A percentile compares a stretch with the other conserved stretches of the same genome.
Conservation (phyloP, 1,140 invertebrate species). For the Nixonia krombeini region DNA sequence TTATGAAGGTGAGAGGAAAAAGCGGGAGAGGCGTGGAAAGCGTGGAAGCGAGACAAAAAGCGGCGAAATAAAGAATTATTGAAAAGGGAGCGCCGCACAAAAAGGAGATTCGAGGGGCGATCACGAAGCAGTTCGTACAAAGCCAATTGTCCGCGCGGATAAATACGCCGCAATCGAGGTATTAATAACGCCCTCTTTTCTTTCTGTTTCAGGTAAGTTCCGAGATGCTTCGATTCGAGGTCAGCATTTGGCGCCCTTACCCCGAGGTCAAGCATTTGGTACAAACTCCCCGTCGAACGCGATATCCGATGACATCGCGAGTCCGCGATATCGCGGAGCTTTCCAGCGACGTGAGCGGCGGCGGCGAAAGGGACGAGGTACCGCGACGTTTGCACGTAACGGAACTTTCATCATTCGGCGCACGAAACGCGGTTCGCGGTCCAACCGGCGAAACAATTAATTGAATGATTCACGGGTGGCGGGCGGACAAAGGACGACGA, state of each 20-base stretch:
- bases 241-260: too few species aligned
- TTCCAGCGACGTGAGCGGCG: too few species aligned
- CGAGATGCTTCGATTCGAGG: too few species aligned
- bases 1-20: conserved; percentile 1
- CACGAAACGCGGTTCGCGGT: conserved; percentile 5
- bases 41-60: neutral
- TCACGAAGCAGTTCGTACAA: too few species aligned
- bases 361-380: too few species aligned
- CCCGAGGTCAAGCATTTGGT: too few species aligned
- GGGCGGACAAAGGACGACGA: too few species aligned
- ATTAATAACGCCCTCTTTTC: too few species aligned
- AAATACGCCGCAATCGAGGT: too few species aligned
- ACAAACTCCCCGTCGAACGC: too few species aligned
- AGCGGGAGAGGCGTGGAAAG: neutral
- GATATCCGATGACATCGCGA: conserved; percentile 6
- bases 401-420: conserved; percentile 4
- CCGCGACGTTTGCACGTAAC: conserved; percentile 2
- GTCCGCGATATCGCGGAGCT: conserved; percentile 4
- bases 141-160: too few species aligned
- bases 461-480: conserved; percentile 1
- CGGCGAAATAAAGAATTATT: neutral
- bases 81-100: neutral
- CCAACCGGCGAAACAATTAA: neutral
- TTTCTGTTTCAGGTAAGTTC: neutral
- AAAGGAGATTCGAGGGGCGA: neutral